Percentiles rank a stretch among this genome's conserved stretches.
These are phyloP conservation scores for Eupeodes luniger DNA, from an alignment of 2,888 invertebrate genomes.

Conservation along the genomic window DNA sequence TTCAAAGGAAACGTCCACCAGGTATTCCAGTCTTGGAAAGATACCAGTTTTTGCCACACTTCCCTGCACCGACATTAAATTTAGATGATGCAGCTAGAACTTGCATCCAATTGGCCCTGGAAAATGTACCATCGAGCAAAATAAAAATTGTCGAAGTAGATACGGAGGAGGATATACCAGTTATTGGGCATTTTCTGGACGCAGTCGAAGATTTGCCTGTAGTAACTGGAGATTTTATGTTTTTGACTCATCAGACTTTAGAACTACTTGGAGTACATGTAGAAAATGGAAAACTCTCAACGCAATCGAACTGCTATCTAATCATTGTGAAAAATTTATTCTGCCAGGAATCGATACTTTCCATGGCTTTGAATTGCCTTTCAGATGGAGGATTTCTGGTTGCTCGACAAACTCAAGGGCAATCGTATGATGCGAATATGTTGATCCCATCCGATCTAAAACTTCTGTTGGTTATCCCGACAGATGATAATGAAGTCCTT, in stretches of 20 bases:
- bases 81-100: slow-evolving; percentile 86
- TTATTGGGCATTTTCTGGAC: slow-evolving; percentile 86
- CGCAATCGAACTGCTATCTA: slow-evolving; percentile 81
- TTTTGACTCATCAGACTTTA: slow-evolving; percentile 83
- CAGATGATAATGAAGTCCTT: slow-evolving; percentile 79
- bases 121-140: slow-evolving; percentile 88
- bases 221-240: slow-evolving; percentile 87
- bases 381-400: slow-evolving; percentile 87
- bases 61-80: slow-evolving; percentile 78
- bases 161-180: slow-evolving; percentile 84
- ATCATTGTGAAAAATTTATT: slow-evolving; percentile 79
- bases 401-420: slow-evolving; percentile 82
- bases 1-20: slow-evolving; percentile 88
- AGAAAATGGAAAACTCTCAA: slow-evolving; percentile 86
- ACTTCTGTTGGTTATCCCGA: slow-evolving; percentile 79
- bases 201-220: slow-evolving; percentile 88
- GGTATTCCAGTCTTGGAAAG: slow-evolving; percentile 91
- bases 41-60: slow-evolving; percentile 89
- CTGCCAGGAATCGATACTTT: slow-evolving; percentile 81
- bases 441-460: slow-evolving; percentile 79
- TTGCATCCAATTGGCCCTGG: slow-evolving; percentile 89
- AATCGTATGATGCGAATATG: slow-evolving; percentile 82
- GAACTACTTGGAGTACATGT: slow-evolving; percentile 85
- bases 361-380: slow-evolving; percentile 85
- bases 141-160: slow-evolving; percentile 87